Percentiles rank a stretch among this genome's conserved stretches.
These are phyloP conservation scores for Collichthys lucidus DNA, from an alignment of 2,113 vertebrate species.

Conservation along the genomic window DNA sequence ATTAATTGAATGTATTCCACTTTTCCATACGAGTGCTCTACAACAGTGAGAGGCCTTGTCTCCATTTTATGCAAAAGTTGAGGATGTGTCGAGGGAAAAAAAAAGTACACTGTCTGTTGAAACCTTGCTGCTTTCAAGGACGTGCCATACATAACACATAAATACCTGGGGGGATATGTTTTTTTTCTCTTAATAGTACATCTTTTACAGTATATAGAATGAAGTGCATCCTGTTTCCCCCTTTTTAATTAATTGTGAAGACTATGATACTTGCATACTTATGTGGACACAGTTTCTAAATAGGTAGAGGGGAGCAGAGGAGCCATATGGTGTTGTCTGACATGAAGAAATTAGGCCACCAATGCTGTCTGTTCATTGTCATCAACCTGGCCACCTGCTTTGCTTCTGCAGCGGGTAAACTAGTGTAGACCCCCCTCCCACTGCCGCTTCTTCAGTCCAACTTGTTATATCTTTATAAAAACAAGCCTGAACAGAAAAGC, in stretches of 20 bases:
- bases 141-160: slow-evolving; percentile 75
- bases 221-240: slow-evolving; percentile 58
- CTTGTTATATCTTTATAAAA: slow-evolving; percentile 68
- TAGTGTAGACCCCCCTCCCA: slow-evolving; percentile 35
- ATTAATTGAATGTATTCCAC: slow-evolving; percentile 68
- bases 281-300: slow-evolving; percentile 80
- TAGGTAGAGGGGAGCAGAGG: slow-evolving; percentile 77
- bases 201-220: slow-evolving; percentile 68
- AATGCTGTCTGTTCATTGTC: slow-evolving; percentile 86
- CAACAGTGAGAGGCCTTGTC: slow-evolving; percentile 64
- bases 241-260: slow-evolving; percentile 85
- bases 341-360: slow-evolving; percentile 87
- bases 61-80: slow-evolving; percentile 75
- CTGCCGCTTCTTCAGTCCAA: slow-evolving; percentile 21
- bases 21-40: slow-evolving; percentile 40
- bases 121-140: slow-evolving; percentile 82
- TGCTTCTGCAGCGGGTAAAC: slow-evolving; percentile 68
- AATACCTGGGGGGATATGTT: slow-evolving; percentile 77
- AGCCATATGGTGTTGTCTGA: slow-evolving; percentile 88
- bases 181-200: slow-evolving; percentile 53
- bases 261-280: slow-evolving; percentile 81
- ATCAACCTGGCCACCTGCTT: slow-evolving; percentile 83
- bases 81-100: slow-evolving; percentile 55
- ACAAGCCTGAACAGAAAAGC: slow-evolving; percentile 36
- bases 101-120: slow-evolving; percentile 69